These are phyloP conservation scores for Eulemur rufifrons DNA, from an alignment of 2,113 vertebrate genomes.

Conservation along the genomic window DNA sequence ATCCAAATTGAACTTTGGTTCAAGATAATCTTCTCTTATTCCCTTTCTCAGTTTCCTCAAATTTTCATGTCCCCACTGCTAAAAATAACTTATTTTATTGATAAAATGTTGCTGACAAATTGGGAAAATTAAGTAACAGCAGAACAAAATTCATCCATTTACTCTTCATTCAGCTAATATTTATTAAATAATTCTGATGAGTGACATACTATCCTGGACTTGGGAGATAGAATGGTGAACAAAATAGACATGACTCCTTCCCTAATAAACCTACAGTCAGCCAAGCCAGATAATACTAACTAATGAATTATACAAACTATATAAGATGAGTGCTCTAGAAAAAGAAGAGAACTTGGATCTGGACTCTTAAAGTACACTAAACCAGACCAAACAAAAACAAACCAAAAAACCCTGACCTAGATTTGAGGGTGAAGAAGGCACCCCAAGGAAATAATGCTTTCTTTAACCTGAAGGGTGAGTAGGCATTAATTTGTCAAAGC, in stretches of 20 bases:
- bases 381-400: neutral
- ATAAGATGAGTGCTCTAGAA: neutral
- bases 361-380: neutral
- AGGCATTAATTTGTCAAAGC: neutral
- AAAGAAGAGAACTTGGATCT: neutral
- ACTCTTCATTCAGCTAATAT: neutral
- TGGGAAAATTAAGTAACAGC: neutral
- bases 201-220: neutral
- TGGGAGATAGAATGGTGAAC: neutral
- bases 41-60: neutral
- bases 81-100: constrained; percentile 3
- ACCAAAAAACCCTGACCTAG: neutral
- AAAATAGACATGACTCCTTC: neutral
- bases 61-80: neutral
- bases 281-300: neutral
- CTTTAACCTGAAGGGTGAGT: neutral
- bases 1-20: neutral
- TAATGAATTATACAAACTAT: neutral
- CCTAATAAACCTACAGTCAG: neutral
- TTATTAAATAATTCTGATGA: constrained; percentile 1
- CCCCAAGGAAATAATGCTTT: neutral
- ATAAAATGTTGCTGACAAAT: neutral
- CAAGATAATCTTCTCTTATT: constrained; percentile 2
- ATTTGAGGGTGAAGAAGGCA: neutral
- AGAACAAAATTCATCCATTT: neutral